Conservation (phyloP, 2,797 vertebrate species). For the Sphenopsis melanotis region DNA sequence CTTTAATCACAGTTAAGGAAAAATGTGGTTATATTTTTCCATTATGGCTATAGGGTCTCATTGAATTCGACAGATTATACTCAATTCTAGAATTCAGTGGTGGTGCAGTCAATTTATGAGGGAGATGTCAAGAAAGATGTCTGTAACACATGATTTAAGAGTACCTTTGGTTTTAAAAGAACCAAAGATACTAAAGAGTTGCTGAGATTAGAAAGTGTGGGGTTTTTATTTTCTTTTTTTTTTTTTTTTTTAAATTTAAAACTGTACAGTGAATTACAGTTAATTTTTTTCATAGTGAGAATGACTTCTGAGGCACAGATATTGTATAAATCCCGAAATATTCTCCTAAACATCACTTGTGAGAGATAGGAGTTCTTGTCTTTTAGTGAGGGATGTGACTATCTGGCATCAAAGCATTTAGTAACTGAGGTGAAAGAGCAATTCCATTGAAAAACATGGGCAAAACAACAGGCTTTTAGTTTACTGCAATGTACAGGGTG, state of each 20-base stretch:
- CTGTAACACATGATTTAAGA: background rate
- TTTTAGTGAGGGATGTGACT: background rate
- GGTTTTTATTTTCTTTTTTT: rapidly evolving
- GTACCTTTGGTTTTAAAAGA: background rate
- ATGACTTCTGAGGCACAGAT: background rate
- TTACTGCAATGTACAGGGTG: background rate
- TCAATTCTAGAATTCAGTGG: background rate
- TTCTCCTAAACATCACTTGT: background rate
- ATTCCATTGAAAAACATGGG: background rate
- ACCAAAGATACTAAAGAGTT: background rate
- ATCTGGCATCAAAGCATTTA: background rate
- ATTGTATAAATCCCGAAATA: background rate
- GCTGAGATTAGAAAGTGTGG: background rate
- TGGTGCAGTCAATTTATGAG: background rate
- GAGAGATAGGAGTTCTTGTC: background rate
- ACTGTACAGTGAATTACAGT: background rate
- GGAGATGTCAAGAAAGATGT: background rate
- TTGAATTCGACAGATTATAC: background rate
- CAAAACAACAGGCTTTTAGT: background rate
- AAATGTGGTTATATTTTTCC: background rate
- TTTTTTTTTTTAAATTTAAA: background rate
- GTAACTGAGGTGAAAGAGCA: background rate
- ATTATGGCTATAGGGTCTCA: background rate
- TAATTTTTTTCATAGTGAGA: background rate
- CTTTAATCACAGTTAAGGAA: background rate